A percentile compares a stretch with the other conserved stretches of the same genome.
Evolutionary conservation across 2,113 vertebrate species (phyloP).

Genomic region (Tylochromis polylepis): DNA sequence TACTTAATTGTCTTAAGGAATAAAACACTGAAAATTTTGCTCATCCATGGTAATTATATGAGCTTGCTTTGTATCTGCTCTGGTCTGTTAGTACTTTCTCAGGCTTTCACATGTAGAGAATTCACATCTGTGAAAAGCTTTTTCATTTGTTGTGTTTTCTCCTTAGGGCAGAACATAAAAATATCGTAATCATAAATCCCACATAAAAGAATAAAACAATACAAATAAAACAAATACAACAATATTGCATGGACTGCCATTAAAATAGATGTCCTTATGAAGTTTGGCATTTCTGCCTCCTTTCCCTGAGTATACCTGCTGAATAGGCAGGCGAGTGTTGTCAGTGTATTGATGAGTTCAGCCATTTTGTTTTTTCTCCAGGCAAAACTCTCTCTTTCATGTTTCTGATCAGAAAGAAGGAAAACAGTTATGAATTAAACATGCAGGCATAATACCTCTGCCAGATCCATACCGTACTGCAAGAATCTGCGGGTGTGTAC

Average conservation of each 20-base stretch:
- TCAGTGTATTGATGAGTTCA: constrained; percentile 61
- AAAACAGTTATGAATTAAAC: constrained; percentile 67
- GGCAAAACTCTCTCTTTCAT: constrained; percentile 60
- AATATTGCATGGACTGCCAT: not conserved
- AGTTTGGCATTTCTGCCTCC: constrained; percentile 19
- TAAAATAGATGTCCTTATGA: constrained; percentile 24
- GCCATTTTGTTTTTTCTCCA: constrained; percentile 62
- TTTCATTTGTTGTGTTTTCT: constrained; percentile 16
- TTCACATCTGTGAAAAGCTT: not conserved
- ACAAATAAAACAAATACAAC: not conserved
- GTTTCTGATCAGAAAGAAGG: constrained; percentile 68
- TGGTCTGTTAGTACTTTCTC: not conserved
- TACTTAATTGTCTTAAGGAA: not conserved
- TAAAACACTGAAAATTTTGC: not conserved
- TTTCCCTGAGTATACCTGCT: constrained; percentile 13
- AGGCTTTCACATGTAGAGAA: not conserved
- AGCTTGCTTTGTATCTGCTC: not conserved
- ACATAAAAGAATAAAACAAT: constrained; percentile 37
- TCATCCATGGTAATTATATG: not conserved
- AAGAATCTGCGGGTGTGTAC: constrained; percentile 48
- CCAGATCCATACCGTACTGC: constrained; percentile 49
- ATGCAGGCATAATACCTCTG: constrained; percentile 35
- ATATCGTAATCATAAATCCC: constrained; percentile 21
- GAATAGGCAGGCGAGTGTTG: constrained; percentile 40
- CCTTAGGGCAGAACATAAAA: constrained; percentile 45